Evolutionary conservation across 2,888 invertebrate genomes (phyloP), one percentile per base, ranked within the genome.

Genomic region (Hoplodrina ambigua): DNA sequence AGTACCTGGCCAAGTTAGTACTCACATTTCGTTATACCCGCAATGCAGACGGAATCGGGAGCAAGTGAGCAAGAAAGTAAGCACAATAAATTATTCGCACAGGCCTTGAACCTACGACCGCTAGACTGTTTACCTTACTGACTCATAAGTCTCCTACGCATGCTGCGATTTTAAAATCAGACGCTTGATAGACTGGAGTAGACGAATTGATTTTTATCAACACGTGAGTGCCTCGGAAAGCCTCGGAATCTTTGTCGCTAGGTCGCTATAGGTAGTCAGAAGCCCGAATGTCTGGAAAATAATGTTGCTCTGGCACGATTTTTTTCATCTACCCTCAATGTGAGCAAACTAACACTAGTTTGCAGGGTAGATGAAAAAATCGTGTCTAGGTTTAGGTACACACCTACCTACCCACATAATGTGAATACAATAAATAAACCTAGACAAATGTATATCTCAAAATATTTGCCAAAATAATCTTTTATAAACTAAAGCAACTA

Each of bases 41-140:
- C 57, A 83, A 54, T 85, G 85, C 85, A 64, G 80, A 44, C 58
- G 56, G 53, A 61, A 50, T 58, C 33, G 10, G 53, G 53, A 68
- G n/a, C 50, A 52, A 68, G 17, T 30, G 37, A n/a, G 46, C 53
- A 76, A 59, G 49, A 58, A 46, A 70, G 52, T 53, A 44, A 71
- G 52, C 55, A 57, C n/a, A 66, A 73, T 69, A 69, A 63, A 80
- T 68, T 52, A 78, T 54, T 25, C 64, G 57, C 53, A 37, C 55
- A 79, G 55, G 72, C 88, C 89, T 87, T 89, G 89, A 90, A 88
- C 90, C 79, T 72, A 65, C 79, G 85, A 86, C 84, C 86, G 79
- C 78, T 70, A 61, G 81, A 85, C 73, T 86, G 77, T 85, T 87
- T 85, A 85, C 84, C 81, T 79, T 66, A 67, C 66, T 84, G 86